phyloP scores from a whole-genome alignment of 2,888 invertebrate species.

The Keiferia lycopersicella region DNA sequence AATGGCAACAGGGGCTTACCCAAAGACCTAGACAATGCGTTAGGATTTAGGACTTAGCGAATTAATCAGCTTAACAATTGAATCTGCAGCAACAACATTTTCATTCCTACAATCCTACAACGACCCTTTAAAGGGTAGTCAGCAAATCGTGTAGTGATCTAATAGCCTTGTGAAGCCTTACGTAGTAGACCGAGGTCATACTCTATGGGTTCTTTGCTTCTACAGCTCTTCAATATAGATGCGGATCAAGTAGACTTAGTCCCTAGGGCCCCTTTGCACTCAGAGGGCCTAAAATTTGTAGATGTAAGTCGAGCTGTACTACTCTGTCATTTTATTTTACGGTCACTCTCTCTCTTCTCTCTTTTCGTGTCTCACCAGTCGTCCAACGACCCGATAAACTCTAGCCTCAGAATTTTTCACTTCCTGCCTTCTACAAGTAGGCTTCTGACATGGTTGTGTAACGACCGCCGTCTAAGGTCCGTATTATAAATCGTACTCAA shows the following conservation, averaged over 20 bases:
- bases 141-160: conserved; percentile 21
- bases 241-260: background rate
- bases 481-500: too few relatives aligned
- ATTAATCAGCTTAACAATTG: background rate
- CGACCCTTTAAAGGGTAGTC: background rate
- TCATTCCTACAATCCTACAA: background rate
- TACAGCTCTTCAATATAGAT: background rate
- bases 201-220: conserved; percentile 17
- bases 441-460: too few relatives aligned
- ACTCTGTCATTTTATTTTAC: too few relatives aligned
- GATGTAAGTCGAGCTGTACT: background rate
- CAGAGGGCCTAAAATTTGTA: background rate
- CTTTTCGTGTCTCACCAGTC: too few relatives aligned
- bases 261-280: background rate
- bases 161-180: conserved; percentile 19
- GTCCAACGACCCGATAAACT: too few relatives aligned
- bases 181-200: conserved; percentile 11
- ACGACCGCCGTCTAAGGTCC: too few relatives aligned
- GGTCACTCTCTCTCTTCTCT: too few relatives aligned
- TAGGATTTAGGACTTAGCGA: too few relatives aligned
- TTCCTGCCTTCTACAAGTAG: too few relatives aligned
- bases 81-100: background rate
- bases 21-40: too few relatives aligned
- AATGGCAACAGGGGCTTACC: too few relatives aligned
- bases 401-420: too few relatives aligned